phyloP scores from a whole-genome alignment of 2,888 invertebrate genomes.

The Eurytoma adleriae region DNA sequence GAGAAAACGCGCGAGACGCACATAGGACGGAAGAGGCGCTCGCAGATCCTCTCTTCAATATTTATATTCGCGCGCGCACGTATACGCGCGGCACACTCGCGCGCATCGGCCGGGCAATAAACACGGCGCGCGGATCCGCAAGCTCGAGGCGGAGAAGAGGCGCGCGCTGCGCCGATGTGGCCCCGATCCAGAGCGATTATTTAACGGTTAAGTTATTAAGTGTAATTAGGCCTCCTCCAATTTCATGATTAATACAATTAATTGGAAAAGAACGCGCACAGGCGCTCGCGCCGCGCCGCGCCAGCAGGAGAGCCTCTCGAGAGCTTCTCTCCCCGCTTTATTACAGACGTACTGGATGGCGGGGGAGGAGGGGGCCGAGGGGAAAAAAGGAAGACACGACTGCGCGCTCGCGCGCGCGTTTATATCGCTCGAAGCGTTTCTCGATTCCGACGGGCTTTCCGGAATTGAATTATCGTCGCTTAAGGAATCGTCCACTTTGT shows the following conservation, averaged over 20 bases:
- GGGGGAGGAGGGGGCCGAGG: too few species aligned
- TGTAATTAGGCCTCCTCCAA: conserved; percentile 75
- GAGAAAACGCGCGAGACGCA: neutral
- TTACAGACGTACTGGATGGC: neutral
- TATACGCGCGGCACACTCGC: neutral
- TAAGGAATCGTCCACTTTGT: too few species aligned
- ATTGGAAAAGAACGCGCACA: conserved; percentile 70
- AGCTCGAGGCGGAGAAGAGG: conserved; percentile 6
- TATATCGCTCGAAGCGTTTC: neutral
- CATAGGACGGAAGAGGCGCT: conserved; percentile 34
- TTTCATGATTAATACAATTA: conserved; percentile 76
- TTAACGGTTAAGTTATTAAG: conserved; percentile 76
- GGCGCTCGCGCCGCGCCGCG: neutral
- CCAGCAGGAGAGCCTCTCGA: neutral
- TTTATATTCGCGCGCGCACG: neutral
- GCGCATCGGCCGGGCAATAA: neutral
- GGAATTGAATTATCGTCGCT: too few species aligned
- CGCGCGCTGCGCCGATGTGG: conserved; percentile 62
- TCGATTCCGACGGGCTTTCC: too few species aligned
- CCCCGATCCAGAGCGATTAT: conserved; percentile 75
- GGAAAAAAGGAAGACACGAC: too few species aligned
- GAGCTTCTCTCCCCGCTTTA: neutral
- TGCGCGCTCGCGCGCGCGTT: neutral
- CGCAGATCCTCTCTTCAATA: conserved; percentile 5
- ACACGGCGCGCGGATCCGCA: neutral